Evolutionary conservation across 1,140 invertebrate species (phyloP).

Genomic region (Atta cephalotes): DNA sequence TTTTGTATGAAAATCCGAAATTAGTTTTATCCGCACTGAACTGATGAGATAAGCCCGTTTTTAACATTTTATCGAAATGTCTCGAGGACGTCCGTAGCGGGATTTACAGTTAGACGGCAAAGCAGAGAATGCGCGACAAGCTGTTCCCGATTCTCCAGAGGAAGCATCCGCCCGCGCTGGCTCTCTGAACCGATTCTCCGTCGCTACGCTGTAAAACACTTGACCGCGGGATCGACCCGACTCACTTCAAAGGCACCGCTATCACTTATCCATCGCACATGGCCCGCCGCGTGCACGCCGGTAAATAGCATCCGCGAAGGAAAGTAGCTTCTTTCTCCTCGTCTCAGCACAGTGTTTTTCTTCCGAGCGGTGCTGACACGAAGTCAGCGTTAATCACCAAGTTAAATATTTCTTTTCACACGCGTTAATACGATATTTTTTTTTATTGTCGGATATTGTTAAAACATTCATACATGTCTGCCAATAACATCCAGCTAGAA

Average conservation of each 20-base stretch:
- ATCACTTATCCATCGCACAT: constrained; percentile 81
- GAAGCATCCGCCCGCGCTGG: constrained; percentile 38
- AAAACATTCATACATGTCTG: background rate
- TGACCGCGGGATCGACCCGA: constrained; percentile 71
- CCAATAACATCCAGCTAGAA: background rate
- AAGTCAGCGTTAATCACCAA: background rate
- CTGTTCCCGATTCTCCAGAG: constrained; percentile 47
- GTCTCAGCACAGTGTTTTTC: background rate
- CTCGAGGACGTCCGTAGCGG: background rate
- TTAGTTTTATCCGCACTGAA: constrained; percentile 5
- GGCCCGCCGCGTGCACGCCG: constrained; percentile 71
- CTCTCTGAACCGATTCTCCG: constrained; percentile 38
- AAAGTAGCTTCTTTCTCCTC: constrained; percentile 51
- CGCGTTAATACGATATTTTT: background rate
- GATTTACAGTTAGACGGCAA: constrained; percentile 51
- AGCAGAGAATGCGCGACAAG: constrained; percentile 31
- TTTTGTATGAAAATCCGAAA: no score
- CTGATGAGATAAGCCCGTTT: constrained; percentile 39
- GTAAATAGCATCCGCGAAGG: constrained; percentile 55
- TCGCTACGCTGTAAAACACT: constrained; percentile 72
- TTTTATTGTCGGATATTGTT: background rate
- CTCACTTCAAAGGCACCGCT: constrained; percentile 79
- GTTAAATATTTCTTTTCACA: constrained; percentile 14
- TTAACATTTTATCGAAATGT: constrained; percentile 17
- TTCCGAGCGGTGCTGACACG: background rate